Evolutionary conservation across 2,888 invertebrate species (phyloP), one percentile per base, ranked within the genome.

Genomic region (Dolichomitus sp.): DNA sequence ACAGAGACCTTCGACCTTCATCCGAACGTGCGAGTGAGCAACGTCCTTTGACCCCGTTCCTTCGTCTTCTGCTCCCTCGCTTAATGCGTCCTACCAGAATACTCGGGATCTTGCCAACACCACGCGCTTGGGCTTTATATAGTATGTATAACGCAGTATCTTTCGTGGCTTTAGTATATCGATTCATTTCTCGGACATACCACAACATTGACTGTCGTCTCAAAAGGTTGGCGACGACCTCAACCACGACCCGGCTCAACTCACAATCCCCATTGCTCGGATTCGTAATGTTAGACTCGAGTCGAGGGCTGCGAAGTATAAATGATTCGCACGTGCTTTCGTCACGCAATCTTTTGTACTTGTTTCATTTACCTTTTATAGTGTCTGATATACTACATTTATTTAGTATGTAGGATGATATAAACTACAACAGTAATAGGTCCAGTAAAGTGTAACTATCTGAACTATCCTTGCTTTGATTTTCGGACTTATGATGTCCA

Each of bases 241-340:
- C 14, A 27, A 70, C 72, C 72, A 45, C 72, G 72, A 72, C 72
- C 72, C 57, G 59, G 12, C 59, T 59, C 59, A 72, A 72, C 57
- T 33, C 45, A 12, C 42, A 27, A 57, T 59, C 42, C 42, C 40
- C 70, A 42, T 27, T 6, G 14, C 9, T 33, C 33, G 57, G 33
- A 33, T 33, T 57, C 57, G 54, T 57, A 54, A 57, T 42, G 40
- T 57, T 68, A 37, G 4, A 42, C 42, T 42, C 12, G 42, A 37
- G 14, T 14, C 19, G 40, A 27, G 57, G 70, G 57, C 23, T 19
- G 69, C 54, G 12, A 54, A 54, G 33, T 42, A 27, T 54, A 70
- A 57, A 42, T 33, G 50, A 68, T 19, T 33, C 19, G 33, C 70
- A 57, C 70, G 57, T 70, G 57, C 27, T 57, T 27, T 37, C 23